Conservation (phyloP, 2,888 invertebrate species). For the Megaustenia siamemsis region DNA sequence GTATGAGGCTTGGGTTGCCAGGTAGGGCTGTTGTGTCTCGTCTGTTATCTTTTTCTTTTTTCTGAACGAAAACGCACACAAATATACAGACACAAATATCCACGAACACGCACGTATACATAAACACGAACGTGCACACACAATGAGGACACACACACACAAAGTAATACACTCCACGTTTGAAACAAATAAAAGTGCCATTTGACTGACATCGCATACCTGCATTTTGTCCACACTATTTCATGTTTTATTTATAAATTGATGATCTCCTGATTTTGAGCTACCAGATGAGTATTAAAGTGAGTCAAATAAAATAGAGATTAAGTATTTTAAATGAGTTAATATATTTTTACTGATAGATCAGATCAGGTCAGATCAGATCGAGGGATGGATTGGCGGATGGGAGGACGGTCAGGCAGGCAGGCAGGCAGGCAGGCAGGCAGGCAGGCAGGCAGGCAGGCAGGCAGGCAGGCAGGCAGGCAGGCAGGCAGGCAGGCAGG, state of each 20-base stretch:
- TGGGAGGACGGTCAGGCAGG: not conserved
- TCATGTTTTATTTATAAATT: no score
- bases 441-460: not conserved
- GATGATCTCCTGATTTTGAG: no score
- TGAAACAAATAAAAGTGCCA: no score
- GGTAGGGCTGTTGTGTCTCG: not conserved
- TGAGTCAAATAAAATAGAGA: no score
- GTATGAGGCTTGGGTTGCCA: no score
- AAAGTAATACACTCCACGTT: not conserved
- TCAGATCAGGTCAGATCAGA: no score
- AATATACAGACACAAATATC: no score
- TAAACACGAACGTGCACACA: not conserved
- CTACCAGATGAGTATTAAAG: no score
- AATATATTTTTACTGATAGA: no score
- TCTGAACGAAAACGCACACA: not conserved
- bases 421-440: constrained; percentile 9
- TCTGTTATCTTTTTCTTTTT: not conserved
- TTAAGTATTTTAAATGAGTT: no score
- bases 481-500: constrained; percentile 17
- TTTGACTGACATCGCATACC: no score
- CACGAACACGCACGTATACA: not conserved
- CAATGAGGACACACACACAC: not conserved
- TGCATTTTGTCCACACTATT: no score
- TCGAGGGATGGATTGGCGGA: not conserved
- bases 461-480: constrained; percentile 22